phyloP scores from a whole-genome alignment of 1,140 invertebrate species.

The Bombus ignitus region DNA sequence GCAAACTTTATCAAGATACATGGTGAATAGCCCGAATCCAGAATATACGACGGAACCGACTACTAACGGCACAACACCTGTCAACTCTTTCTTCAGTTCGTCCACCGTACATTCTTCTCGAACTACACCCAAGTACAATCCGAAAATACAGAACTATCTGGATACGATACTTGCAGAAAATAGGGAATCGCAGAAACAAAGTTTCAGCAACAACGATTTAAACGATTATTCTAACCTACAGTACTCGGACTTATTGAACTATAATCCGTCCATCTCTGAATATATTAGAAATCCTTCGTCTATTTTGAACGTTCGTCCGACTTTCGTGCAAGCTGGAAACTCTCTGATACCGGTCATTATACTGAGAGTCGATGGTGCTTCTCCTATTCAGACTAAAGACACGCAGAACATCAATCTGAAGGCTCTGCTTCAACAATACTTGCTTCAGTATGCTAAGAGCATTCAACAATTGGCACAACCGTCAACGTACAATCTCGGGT shows the following conservation, averaged over 20 bases:
- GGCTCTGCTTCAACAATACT: slow-evolving; percentile 78
- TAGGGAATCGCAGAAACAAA: slow-evolving; percentile 8
- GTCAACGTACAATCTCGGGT: slow-evolving; percentile 68
- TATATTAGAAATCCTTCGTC: slow-evolving; percentile 80
- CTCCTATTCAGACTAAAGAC: slow-evolving; percentile 70
- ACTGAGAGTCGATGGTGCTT: slow-evolving; percentile 77
- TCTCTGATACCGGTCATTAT: slow-evolving; percentile 81
- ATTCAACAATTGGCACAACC: slow-evolving; percentile 69
- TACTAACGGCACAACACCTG: neutral
- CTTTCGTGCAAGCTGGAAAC: slow-evolving; percentile 79
- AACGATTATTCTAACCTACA: slow-evolving; percentile 61
- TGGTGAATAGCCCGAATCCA: slow-evolving; percentile 72
- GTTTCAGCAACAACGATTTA: slow-evolving; percentile 33
- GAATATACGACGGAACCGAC: slow-evolving; percentile 69
- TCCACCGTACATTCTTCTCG: slow-evolving; percentile 49
- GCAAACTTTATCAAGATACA: slow-evolving; percentile 66
- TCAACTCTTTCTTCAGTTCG: neutral
- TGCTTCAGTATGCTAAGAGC: slow-evolving; percentile 76
- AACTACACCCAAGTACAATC: slow-evolving; percentile 60
- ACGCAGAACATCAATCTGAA: slow-evolving; percentile 78
- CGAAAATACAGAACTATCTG: slow-evolving; percentile 66
- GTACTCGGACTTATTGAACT: slow-evolving; percentile 77
- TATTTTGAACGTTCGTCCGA: slow-evolving; percentile 79
- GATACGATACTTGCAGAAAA: slow-evolving; percentile 63
- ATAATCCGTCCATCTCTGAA: slow-evolving; percentile 81